Conservation (phyloP, 2,797 vertebrate genomes). For the Melanotaenia maccullochi region DNA sequence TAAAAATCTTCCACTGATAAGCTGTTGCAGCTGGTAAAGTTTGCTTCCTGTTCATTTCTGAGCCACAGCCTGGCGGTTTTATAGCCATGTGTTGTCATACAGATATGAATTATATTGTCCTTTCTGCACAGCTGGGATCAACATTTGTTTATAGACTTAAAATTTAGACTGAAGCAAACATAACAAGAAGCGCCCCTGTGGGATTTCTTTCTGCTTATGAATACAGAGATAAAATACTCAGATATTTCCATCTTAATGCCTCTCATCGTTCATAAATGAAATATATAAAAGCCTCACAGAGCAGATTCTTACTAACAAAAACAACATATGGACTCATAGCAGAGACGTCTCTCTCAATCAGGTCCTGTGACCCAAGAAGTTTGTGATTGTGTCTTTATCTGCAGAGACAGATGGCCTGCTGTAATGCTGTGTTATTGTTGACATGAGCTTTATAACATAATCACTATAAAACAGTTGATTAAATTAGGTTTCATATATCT, state of each 20-base stretch:
- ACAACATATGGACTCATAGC: background rate
- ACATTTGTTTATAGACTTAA: constrained; percentile 35
- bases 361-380: background rate
- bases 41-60: constrained; percentile 56
- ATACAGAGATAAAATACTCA: background rate
- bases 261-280: background rate
- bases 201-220: background rate
- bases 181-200: background rate
- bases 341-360: background rate
- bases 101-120: constrained; percentile 35
- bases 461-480: background rate
- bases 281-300: background rate
- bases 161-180: background rate
- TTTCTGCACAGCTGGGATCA: constrained; percentile 32
- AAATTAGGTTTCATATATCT: background rate
- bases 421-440: background rate
- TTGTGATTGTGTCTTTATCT: background rate
- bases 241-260: background rate
- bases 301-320: background rate
- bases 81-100: constrained; percentile 41
- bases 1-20: constrained; percentile 38
- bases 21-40: constrained; percentile 23
- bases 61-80: constrained; percentile 44
- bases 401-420: background rate
- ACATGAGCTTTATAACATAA: background rate